Conservation (phyloP, 1,140 invertebrate species). For the Polypedilum pembai region DNA sequence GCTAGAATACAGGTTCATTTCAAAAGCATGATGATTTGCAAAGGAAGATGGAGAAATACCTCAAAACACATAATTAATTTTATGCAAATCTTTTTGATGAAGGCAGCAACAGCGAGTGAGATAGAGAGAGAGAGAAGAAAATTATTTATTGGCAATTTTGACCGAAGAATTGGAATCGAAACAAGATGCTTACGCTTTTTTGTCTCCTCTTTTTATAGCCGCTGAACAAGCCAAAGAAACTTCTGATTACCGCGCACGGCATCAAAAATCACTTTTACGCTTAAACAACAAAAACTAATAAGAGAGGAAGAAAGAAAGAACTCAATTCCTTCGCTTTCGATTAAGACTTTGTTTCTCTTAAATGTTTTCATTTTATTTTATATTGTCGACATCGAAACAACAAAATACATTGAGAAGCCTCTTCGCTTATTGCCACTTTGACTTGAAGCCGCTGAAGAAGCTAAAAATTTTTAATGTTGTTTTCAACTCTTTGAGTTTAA, state of each 20-base stretch:
- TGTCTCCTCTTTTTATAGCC: neutral
- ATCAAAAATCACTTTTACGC: neutral
- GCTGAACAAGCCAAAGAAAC: neutral
- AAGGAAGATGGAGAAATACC: neutral
- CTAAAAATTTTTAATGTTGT: slow-evolving; percentile 25
- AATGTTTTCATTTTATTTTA: slow-evolving; percentile 28
- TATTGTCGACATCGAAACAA: slow-evolving; percentile 16
- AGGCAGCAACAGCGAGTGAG: neutral
- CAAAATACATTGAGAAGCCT: neutral
- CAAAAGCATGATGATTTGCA: neutral
- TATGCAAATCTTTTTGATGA: slow-evolving; percentile 14
- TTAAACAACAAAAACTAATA: neutral
- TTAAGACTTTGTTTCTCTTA: slow-evolving; percentile 20
- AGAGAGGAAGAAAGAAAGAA: too few relatives aligned
- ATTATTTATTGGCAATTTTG: slow-evolving; percentile 22
- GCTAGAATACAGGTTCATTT: neutral
- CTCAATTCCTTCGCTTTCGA: neutral
- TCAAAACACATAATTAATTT: slow-evolving; percentile 29
- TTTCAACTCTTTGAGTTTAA: slow-evolving; percentile 22
- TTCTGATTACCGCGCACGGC: neutral
- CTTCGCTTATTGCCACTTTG: neutral
- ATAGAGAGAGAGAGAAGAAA: neutral
- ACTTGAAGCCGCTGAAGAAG: slow-evolving; percentile 14
- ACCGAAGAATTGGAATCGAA: neutral
- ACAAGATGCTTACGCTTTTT: slow-evolving; percentile 3